phyloP scores from a whole-genome alignment of 2,113 vertebrate species.

The Kryptolebias marmoratus region DNA sequence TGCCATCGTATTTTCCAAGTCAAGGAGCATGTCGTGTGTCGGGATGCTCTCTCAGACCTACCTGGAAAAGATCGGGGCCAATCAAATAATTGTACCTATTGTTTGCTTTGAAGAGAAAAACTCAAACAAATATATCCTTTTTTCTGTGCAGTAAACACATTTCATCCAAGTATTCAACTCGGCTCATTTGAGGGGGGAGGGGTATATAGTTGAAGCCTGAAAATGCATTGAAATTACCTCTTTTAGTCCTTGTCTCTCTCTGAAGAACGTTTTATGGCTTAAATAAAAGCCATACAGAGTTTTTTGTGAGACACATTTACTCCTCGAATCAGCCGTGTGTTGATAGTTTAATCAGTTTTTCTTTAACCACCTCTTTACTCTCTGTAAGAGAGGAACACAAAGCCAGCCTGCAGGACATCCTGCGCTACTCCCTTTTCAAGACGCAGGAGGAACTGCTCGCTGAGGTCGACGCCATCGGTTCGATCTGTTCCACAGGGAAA shows the following conservation, averaged over 20 bases:
- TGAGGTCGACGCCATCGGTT: constrained; percentile 85
- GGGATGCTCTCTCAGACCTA: constrained; percentile 94
- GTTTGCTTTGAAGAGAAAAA: constrained; percentile 62
- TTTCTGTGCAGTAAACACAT: background rate
- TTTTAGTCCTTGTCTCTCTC: background rate
- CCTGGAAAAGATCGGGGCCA: constrained; percentile 82
- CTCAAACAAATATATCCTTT: constrained; percentile 88
- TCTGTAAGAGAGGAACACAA: constrained; percentile 72
- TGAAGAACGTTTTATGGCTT: background rate
- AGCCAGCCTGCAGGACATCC: constrained; percentile 87
- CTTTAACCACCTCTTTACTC: constrained; percentile 84
- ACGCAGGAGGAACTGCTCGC: constrained; percentile 82
- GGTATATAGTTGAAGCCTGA: too few species aligned
- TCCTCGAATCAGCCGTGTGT: constrained; percentile 2
- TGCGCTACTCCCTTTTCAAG: constrained; percentile 86
- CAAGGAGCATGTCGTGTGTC: constrained; percentile 83
- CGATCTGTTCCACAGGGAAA: constrained; percentile 51
- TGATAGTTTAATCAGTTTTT: constrained; percentile 14
- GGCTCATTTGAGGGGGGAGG: too few species aligned
- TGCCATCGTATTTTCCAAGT: constrained; percentile 93
- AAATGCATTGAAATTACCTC: too few species aligned
- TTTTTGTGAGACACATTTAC: background rate
- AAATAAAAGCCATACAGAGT: background rate
- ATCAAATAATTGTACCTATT: constrained; percentile 91
- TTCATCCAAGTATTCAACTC: background rate